Evolutionary conservation across 1,140 invertebrate genomes (phyloP).

Genomic region (Cyclina sinensis): DNA sequence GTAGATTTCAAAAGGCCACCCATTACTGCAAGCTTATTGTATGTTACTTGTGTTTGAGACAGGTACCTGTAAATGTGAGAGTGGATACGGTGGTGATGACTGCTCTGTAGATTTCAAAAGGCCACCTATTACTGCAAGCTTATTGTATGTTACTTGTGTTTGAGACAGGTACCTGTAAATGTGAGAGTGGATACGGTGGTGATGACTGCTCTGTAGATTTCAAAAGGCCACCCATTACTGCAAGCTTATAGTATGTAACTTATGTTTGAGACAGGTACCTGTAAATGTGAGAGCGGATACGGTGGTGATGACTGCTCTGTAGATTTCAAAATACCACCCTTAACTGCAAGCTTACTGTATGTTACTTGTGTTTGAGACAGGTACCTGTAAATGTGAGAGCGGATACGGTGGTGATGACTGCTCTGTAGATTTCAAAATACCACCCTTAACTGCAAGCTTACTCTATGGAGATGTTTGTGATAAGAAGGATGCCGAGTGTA

Average conservation of each 20-base stretch:
- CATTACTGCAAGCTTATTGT: neutral
- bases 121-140: neutral
- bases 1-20: neutral
- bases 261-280: no score
- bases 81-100: neutral
- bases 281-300: no score
- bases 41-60: neutral
- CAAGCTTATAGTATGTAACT: no score
- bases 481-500: neutral
- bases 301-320: no score
- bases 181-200: no score
- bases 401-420: slow-evolving; percentile 3
- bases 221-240: no score
- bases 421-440: neutral
- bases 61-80: neutral
- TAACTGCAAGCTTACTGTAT: no score
- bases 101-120: neutral
- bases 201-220: no score
- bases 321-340: no score
- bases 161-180: no score
- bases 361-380: neutral
- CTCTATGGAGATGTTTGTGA: neutral
- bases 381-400: neutral
- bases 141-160: no score
- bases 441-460: neutral